Conservation (phyloP, 2,797 vertebrate species). For the Sebastes glaucus region DNA sequence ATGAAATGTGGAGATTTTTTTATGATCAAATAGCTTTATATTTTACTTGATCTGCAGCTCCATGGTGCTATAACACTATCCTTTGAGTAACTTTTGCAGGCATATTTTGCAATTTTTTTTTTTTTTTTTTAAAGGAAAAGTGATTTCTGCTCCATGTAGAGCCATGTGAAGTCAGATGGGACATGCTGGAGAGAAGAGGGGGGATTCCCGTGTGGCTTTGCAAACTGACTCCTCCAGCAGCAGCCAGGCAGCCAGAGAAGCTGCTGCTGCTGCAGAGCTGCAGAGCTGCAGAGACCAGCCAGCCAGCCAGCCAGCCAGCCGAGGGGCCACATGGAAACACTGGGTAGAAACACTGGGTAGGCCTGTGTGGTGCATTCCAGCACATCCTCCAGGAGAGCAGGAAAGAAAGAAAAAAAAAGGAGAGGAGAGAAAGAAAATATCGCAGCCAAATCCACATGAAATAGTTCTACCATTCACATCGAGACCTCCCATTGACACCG, state of each 20-base stretch:
- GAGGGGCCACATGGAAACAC: conserved; percentile 90
- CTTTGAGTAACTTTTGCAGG: conserved; percentile 34
- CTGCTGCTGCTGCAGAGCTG: conserved; percentile 77
- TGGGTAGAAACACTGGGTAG: conserved; percentile 91
- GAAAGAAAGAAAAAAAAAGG: conserved; percentile 12
- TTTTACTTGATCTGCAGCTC: conserved; percentile 43
- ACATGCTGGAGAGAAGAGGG: conserved; percentile 45
- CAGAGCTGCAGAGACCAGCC: conserved; percentile 68
- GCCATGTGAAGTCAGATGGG: conserved; percentile 84
- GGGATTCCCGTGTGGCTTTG: conserved; percentile 89
- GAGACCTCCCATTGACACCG: conserved; percentile 89
- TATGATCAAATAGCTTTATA: conserved; percentile 45
- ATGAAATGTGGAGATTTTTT: conserved; percentile 35
- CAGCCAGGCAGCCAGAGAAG: conserved; percentile 46
- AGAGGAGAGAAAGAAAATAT: conserved; percentile 81
- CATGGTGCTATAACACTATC: neutral
- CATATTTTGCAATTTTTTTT: neutral
- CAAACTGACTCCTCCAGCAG: conserved; percentile 84
- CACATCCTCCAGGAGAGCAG: conserved; percentile 90
- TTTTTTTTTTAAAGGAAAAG: neutral
- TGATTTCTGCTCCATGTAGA: conserved; percentile 83
- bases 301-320: conserved; percentile 77
- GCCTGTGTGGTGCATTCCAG: conserved; percentile 90
- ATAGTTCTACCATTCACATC: conserved; percentile 88
- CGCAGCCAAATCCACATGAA: conserved; percentile 89